phyloP scores from a whole-genome alignment of 23 tunicate genomes.

The Halocynthia roretzi region DNA sequence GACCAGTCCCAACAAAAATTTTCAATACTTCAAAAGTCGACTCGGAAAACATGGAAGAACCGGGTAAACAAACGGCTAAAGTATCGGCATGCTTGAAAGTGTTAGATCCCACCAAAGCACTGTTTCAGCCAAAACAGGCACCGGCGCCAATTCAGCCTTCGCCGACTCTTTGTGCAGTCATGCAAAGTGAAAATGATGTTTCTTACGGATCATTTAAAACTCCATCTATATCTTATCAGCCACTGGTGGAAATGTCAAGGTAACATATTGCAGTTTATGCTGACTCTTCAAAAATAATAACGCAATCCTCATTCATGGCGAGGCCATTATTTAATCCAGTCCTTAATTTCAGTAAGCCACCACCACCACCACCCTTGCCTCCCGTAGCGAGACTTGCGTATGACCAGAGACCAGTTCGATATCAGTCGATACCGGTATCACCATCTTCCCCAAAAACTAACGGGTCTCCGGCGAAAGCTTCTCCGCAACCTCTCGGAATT shows the following conservation, averaged over 20 bases:
- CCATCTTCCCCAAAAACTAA: background rate
- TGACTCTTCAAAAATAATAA: background rate
- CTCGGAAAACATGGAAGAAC: too few species aligned
- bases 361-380: slow-evolving; percentile 16
- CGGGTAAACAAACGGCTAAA: slow-evolving; percentile 28
- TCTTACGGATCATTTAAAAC: slow-evolving; percentile 10
- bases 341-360: background rate
- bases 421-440: background rate
- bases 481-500: slow-evolving; percentile 54
- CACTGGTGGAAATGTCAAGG: background rate
- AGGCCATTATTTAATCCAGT: background rate
- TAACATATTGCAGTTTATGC: slow-evolving; percentile 5
- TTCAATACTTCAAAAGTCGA: too few species aligned
- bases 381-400: background rate
- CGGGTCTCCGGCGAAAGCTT: slow-evolving; percentile 8
- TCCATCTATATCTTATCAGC: slow-evolving; percentile 1
- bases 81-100: slow-evolving; percentile 79
- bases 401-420: background rate
- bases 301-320: too few species aligned
- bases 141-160: slow-evolving; percentile 35
- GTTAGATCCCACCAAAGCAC: slow-evolving; percentile 53
- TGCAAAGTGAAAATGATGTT: slow-evolving; percentile 14
- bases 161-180: slow-evolving; percentile 30
- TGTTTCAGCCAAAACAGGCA: slow-evolving; percentile 53
- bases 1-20: too few species aligned